Evolutionary conservation across 2,113 vertebrate species (phyloP).

Genomic region (Cebus imitator): DNA sequence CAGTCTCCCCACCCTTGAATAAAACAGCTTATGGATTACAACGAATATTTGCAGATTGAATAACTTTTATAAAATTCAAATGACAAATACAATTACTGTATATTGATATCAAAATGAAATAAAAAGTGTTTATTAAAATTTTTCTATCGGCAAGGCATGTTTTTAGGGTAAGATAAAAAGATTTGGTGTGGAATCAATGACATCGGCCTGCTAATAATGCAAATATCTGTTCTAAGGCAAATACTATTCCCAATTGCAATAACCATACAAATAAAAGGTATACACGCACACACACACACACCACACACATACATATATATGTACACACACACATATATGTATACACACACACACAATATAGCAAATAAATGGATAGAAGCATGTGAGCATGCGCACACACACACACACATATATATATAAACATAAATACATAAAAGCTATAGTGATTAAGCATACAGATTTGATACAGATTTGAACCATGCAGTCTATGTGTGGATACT

Average conservation of each 20-base stretch:
- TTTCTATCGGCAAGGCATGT: neutral
- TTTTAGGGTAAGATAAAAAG: neutral
- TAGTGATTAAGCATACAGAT: neutral
- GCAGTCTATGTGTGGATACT: neutral
- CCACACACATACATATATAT: neutral
- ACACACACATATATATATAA: no score
- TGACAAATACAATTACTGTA: neutral
- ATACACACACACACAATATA: neutral
- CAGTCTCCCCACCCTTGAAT: neutral
- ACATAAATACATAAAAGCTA: neutral
- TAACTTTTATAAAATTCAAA: neutral
- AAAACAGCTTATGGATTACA: constrained; percentile 45
- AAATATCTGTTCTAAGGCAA: neutral
- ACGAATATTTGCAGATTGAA: constrained; percentile 19
- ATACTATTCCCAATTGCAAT: neutral
- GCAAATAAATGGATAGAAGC: neutral
- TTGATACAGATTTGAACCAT: neutral
- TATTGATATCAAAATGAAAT: neutral
- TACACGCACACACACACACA: neutral
- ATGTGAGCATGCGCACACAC: neutral
- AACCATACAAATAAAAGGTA: neutral
- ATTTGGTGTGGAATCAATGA: neutral
- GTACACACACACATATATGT: no score
- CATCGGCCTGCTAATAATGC: neutral
- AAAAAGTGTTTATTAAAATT: neutral